A percentile compares a stretch with the other conserved stretches of the same genome.
phyloP scores from a whole-genome alignment of 2,888 invertebrate genomes.

The Melanophora roralis region DNA sequence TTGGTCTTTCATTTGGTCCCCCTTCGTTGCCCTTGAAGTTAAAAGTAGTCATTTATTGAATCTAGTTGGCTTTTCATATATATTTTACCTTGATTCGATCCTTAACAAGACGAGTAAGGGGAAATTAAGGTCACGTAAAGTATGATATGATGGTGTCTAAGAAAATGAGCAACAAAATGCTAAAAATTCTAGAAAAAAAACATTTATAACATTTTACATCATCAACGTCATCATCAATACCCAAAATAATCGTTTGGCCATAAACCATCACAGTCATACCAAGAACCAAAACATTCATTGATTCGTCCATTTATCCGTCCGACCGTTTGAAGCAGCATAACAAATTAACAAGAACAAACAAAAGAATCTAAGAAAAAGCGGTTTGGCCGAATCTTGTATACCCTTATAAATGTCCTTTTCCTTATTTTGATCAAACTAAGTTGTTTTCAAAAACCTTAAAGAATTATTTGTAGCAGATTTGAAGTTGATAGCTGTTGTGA shows the following conservation, averaged over 20 bases:
- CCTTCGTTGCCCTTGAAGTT: slow-evolving; percentile 32
- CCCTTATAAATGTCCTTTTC: too few species aligned
- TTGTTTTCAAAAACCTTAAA: too few species aligned
- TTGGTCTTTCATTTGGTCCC: slow-evolving; percentile 33
- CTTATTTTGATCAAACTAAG: too few species aligned
- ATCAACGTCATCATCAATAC: slow-evolving; percentile 54
- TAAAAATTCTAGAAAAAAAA: slow-evolving; percentile 38
- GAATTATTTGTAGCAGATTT: too few species aligned
- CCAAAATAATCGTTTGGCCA: slow-evolving; percentile 57
- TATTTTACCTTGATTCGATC: slow-evolving; percentile 29
- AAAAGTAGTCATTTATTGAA: slow-evolving; percentile 32
- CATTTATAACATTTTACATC: slow-evolving; percentile 61
- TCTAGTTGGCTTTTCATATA: slow-evolving; percentile 23
- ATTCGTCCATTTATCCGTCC: slow-evolving; percentile 13
- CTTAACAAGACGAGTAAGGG: slow-evolving; percentile 57
- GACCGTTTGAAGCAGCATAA: slow-evolving; percentile 49
- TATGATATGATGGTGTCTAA: slow-evolving; percentile 55
- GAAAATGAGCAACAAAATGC: slow-evolving; percentile 43
- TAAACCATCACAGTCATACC: slow-evolving; percentile 47
- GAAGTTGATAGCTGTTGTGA: too few species aligned
- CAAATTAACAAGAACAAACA: slow-evolving; percentile 49
- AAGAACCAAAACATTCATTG: slow-evolving; percentile 25
- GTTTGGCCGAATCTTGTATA: slow-evolving; percentile 16
- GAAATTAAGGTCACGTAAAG: slow-evolving; percentile 62
- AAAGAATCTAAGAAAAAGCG: slow-evolving; percentile 23